Evolutionary conservation across 1,140 invertebrate genomes (phyloP), one percentile per base, ranked within the genome.

Genomic region (Brachionus asplanchnoidis): DNA sequence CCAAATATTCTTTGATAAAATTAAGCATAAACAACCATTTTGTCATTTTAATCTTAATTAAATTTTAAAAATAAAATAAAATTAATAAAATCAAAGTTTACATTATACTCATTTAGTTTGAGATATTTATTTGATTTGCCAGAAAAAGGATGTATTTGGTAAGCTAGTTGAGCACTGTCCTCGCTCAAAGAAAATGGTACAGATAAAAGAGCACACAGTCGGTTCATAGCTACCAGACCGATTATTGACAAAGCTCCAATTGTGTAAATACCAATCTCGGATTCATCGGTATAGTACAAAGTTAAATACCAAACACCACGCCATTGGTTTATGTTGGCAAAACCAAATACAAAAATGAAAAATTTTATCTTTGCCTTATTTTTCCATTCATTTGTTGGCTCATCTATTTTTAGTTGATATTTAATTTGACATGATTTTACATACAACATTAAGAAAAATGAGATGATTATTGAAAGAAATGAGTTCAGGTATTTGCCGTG

Each of bases 271-370:
- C 79, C 79, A 60, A 65, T 36, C 23, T 46, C 17, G 5, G 79
- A 40, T n/a, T 65, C 42, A 46, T 60, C n/a, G 40, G 79, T 65
- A 9, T 42, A 40, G 9, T 42, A 82, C 11, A 65, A 40, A 20
- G 79, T 68, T 36, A 82, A 82, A 46, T 82, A 28, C 79, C 79
- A 82, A 3, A 82, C 32, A 20, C 79, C 79, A 23, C 79, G 53
- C 79, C 79, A 82, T 40, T 82, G 65, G 20, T 65, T 82, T 40
- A 82, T 65, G 42, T 68, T 82, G 36, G 53, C 53, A 65, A 82
- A 42, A 17, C 79, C 36, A 20, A 68, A 60, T 3, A 82, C 2
- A n/a, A 82, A 23, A 2, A 82, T 68, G 26, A 82, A 60, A 42
- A 82, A 68, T 68, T 82, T 82, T 65, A 65, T 40, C 20, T 68